A percentile compares a stretch with the other conserved stretches of the same genome.
Evolutionary conservation across 64 coral and sea anemone species (phyloP).

Genomic region (Acropora tenuis): DNA sequence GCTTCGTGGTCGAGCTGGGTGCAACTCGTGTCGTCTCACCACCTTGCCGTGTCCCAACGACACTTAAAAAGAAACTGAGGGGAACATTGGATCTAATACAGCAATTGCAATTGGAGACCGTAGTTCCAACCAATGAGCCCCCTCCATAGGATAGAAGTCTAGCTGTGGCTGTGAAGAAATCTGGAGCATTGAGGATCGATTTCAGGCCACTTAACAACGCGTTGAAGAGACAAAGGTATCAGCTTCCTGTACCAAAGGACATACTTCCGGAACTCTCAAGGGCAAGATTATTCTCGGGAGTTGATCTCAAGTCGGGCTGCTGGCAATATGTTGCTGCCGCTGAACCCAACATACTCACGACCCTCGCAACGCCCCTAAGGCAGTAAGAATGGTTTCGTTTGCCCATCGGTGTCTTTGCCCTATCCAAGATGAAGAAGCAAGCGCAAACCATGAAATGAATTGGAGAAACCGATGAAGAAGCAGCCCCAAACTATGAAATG

Average conservation of each 20-base stretch:
- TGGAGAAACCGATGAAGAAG: background rate
- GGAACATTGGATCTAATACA: conserved; percentile 10
- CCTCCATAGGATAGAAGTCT: conserved; percentile 13
- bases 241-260: conserved; percentile 16
- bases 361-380: background rate
- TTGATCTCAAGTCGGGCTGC: background rate
- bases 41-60: conserved; percentile 10
- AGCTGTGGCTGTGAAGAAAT: conserved; percentile 21
- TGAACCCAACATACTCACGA: background rate
- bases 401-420: background rate
- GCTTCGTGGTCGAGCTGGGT: conserved; percentile 6
- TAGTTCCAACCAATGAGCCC: conserved; percentile 40
- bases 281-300: background rate
- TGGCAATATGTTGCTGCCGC: background rate
- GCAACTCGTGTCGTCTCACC: conserved; percentile 20
- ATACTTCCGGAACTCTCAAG: conserved; percentile 14
- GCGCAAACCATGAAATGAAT: too few relatives aligned
- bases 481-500: background rate
- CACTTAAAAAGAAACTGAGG: conserved; percentile 39
- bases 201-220: background rate
- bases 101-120: background rate
- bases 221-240: conserved; percentile 1
- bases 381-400: background rate
- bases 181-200: conserved; percentile 25
- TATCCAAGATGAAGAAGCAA: background rate